Conservation (phyloP, 2,888 invertebrate species). For the Amaurobius ferox region DNA sequence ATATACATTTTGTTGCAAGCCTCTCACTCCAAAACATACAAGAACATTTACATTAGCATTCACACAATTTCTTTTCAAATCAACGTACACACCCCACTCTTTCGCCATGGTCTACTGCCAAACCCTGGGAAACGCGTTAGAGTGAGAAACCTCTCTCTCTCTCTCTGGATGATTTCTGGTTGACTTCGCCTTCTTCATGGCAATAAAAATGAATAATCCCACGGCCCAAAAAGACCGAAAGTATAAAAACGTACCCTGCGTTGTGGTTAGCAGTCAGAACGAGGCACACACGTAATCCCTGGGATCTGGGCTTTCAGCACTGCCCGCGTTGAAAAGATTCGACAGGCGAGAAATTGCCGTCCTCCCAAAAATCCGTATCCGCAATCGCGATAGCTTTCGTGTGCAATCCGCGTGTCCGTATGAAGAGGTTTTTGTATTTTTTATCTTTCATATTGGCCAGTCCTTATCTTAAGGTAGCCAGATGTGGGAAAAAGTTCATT, state of each 20-base stretch:
- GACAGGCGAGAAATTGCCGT: conserved; percentile 65
- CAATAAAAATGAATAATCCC: conserved; percentile 16
- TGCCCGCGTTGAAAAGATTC: conserved; percentile 9
- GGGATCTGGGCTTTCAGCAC: conserved; percentile 28
- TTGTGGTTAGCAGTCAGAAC: conserved; percentile 34
- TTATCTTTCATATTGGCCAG: conserved; percentile 36
- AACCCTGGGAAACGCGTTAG: neutral
- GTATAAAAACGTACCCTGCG: neutral
- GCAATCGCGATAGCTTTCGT: conserved; percentile 60
- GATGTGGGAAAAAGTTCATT: neutral
- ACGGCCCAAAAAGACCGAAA: neutral
- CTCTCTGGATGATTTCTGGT: conserved; percentile 2
- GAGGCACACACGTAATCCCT: conserved; percentile 44
- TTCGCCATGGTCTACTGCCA: neutral
- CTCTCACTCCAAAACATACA: too few relatives aligned
- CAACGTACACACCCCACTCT: too few relatives aligned
- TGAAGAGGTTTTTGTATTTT: neutral
- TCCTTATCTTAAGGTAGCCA: conserved; percentile 24
- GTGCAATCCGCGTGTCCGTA: conserved; percentile 55
- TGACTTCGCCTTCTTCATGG: neutral
- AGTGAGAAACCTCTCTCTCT: neutral
- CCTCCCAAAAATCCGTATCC: conserved; percentile 20
- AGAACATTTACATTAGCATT: too few relatives aligned
- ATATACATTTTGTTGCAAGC: too few relatives aligned
- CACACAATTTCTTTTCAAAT: too few relatives aligned